Base-by-base conservation (phyloP, 2,797 vertebrate species). In the Hapalemur alaotrensis region DNA sequence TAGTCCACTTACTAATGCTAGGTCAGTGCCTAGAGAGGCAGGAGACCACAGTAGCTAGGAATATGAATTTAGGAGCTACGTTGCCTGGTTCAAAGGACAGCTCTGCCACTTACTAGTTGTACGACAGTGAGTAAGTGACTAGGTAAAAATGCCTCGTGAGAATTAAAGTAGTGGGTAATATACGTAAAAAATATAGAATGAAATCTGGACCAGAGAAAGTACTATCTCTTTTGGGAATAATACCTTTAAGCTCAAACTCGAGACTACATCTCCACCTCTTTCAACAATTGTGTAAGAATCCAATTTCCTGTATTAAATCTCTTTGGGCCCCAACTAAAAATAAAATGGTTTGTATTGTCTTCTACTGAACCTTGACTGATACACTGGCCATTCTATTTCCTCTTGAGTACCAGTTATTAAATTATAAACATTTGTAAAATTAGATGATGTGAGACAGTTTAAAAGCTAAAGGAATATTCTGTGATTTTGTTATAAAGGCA, bases 381-480 rank as follows among this genome's bases (percentile, higher is more conserved):
- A 91, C 22, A 4, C 0, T 61, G 41, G 7, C 25, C 32, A 54
- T 91, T 91, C 54, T 32, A 13, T 92, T 82, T 89, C 35, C 30
- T 95, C 82, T 57, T 57, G 25, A 79, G 25, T 61, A 46, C 28
- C 11, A 43, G 52, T 43, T 94, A 92, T 8, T 93, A n/a, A 41
- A 79, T 95, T 83, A 82, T 4, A 75, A 92, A 89, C 87, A 41
- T 32, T 83, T 17, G 79, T 76, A 59, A 92, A 94, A 90, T 61
- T 91, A 83, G 48, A 85, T 18, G 48, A 81, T 67, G n/a, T 63
- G 50, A 85, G 52, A n/a, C 35, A 63, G 7, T 73, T 73, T 82
- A 67, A 81, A 96, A 86, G 17, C 63, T 41, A 70, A 89, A 67
- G 20, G 22, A 38, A 78, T 72, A 73, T 69, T 88, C 38, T 91